Percentiles rank a stretch among this genome's conserved stretches.
Evolutionary conservation across 2,113 vertebrate genomes (phyloP).

Genomic region (Urocolius indicus): DNA sequence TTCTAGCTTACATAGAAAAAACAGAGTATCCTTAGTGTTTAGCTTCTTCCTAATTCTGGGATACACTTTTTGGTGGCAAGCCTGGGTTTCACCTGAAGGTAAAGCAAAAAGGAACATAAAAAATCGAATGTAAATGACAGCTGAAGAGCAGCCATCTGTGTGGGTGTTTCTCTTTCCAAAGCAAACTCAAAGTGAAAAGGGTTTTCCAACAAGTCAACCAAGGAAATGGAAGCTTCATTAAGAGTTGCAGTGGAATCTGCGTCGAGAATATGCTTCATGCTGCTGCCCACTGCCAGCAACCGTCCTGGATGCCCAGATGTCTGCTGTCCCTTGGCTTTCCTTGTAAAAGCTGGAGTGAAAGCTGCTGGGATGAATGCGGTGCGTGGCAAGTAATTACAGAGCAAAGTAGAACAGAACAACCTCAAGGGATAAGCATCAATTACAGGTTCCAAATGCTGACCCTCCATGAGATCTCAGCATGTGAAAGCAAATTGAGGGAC

Average conservation of each 20-base stretch:
- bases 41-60: not conserved
- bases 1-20: not conserved
- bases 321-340: not conserved
- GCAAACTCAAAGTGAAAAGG: not conserved
- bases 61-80: not conserved
- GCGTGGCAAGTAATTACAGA: not conserved
- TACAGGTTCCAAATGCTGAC: not conserved
- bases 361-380: not conserved
- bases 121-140: not conserved
- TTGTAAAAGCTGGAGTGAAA: not conserved
- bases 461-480: not conserved
- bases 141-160: conserved; percentile 28
- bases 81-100: conserved; percentile 9
- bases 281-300: not conserved
- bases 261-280: not conserved
- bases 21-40: not conserved
- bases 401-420: not conserved
- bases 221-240: conserved; percentile 15
- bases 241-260: not conserved
- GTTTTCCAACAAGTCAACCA: conserved; percentile 18
- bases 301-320: not conserved
- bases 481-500: not conserved
- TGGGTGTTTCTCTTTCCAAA: conserved; percentile 30
- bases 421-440: not conserved
- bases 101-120: conserved; percentile 21